phyloP scores from a whole-genome alignment of 1,140 invertebrate species.

The Stegodyphus dumicola region DNA sequence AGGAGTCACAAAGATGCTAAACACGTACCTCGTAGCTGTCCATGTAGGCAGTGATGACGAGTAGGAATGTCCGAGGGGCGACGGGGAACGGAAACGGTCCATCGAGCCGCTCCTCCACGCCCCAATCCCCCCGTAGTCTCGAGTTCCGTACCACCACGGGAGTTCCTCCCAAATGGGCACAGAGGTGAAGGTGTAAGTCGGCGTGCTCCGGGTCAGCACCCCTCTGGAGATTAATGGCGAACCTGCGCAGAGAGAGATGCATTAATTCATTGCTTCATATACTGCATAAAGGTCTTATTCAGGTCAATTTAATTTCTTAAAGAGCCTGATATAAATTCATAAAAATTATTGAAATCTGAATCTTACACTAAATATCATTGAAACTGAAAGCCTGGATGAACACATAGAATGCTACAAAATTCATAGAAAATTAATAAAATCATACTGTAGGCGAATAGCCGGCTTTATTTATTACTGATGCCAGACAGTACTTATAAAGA shows the following conservation, averaged over 20 bases:
- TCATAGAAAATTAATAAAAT: background rate
- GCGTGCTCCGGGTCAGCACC: slow-evolving; percentile 38
- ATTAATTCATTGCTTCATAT: background rate
- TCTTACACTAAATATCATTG: too few relatives aligned
- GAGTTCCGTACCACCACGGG: slow-evolving; percentile 61
- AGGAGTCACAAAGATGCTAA: too few relatives aligned
- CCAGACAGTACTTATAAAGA: too few relatives aligned
- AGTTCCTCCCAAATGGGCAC: slow-evolving; percentile 46
- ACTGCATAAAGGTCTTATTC: too few relatives aligned
- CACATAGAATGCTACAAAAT: too few relatives aligned
- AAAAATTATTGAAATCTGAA: too few relatives aligned
- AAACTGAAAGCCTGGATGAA: too few relatives aligned
- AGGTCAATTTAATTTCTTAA: too few relatives aligned
- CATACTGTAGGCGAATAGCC: background rate
- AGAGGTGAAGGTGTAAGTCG: slow-evolving; percentile 58
- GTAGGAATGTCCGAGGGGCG: slow-evolving; percentile 44
- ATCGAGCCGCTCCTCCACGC: slow-evolving; percentile 47
- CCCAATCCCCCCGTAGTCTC: slow-evolving; percentile 40
- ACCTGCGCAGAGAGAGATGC: slow-evolving; percentile 9
- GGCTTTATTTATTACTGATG: too few relatives aligned
- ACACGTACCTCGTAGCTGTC: slow-evolving; percentile 51
- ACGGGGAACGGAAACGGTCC: slow-evolving; percentile 38
- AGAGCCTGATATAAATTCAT: too few relatives aligned
- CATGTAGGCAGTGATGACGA: slow-evolving; percentile 54
- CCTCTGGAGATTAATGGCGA: slow-evolving; percentile 52